Conservation (phyloP, 2,113 vertebrate genomes). For the Sinocyclocheilus rhinocerous region DNA sequence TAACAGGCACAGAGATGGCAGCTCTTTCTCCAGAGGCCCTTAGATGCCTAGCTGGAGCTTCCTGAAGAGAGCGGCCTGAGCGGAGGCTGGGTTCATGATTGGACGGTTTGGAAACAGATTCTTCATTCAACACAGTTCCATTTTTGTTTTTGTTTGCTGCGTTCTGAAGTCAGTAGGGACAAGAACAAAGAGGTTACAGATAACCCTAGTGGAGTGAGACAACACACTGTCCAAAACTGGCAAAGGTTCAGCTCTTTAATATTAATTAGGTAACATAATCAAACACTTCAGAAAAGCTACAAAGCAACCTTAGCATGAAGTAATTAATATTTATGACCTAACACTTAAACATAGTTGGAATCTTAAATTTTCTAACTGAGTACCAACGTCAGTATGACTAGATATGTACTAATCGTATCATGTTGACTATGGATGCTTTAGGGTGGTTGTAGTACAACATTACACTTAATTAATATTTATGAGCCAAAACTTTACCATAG, state of each 20-base stretch:
- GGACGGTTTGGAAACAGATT: neutral
- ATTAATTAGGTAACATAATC: neutral
- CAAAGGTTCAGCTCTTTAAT: neutral
- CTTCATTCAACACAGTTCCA: neutral
- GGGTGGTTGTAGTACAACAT: too few relatives aligned
- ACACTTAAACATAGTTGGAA: neutral
- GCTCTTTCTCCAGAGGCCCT: neutral
- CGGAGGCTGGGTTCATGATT: neutral
- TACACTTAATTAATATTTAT: too few relatives aligned
- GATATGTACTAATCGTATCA: neutral
- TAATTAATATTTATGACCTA: neutral
- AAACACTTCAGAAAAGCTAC: neutral
- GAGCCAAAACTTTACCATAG: neutral
- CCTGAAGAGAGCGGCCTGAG: neutral
- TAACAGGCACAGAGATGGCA: neutral
- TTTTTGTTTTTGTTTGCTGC: neutral
- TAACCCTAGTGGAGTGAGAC: too few relatives aligned
- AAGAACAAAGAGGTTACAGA: neutral
- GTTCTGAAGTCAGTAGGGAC: neutral
- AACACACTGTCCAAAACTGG: neutral
- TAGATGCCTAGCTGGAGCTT: neutral
- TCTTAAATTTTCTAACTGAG: neutral
- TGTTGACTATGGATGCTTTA: too few relatives aligned
- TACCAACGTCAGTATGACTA: neutral
- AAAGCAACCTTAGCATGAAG: neutral